These are phyloP conservation scores for Microchrysa polita DNA, from an alignment of 2,888 invertebrate genomes.

Conservation along the genomic window DNA sequence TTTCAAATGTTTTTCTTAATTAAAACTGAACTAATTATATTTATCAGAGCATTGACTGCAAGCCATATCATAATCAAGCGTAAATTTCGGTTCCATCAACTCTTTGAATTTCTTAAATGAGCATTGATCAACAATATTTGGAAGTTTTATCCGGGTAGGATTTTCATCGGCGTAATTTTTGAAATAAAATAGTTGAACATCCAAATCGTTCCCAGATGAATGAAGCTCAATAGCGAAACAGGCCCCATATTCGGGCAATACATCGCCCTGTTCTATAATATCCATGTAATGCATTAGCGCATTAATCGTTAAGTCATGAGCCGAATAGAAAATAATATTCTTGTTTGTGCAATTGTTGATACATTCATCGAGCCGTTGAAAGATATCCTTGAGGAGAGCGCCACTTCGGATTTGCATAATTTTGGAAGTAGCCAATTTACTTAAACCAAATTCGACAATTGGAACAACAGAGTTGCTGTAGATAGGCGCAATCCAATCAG, in stretches of 20 bases:
- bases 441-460: background rate
- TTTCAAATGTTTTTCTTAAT: too few species aligned
- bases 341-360: slow-evolving; percentile 59
- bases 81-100: background rate
- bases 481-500: slow-evolving; percentile 73
- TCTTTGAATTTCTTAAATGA: slow-evolving; percentile 5
- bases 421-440: slow-evolving; percentile 66
- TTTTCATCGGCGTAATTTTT: background rate
- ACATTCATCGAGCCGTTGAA: slow-evolving; percentile 57
- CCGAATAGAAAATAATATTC: slow-evolving; percentile 73
- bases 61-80: background rate
- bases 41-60: background rate
- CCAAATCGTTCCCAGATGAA: slow-evolving; percentile 54
- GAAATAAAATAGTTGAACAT: slow-evolving; percentile 5
- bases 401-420: slow-evolving; percentile 75
- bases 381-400: slow-evolving; percentile 73
- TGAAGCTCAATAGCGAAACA: slow-evolving; percentile 75
- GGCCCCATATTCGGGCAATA: slow-evolving; percentile 77
- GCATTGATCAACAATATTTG: background rate
- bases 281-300: slow-evolving; percentile 75
- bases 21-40: too few species aligned
- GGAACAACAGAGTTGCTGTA: slow-evolving; percentile 65
- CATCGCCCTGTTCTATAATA: slow-evolving; percentile 65
- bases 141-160: slow-evolving; percentile 1
- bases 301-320: slow-evolving; percentile 80